Evolutionary conservation across 2,888 invertebrate species (phyloP), one percentile per base, ranked within the genome.

Genomic region (Cephonodes hylas): DNA sequence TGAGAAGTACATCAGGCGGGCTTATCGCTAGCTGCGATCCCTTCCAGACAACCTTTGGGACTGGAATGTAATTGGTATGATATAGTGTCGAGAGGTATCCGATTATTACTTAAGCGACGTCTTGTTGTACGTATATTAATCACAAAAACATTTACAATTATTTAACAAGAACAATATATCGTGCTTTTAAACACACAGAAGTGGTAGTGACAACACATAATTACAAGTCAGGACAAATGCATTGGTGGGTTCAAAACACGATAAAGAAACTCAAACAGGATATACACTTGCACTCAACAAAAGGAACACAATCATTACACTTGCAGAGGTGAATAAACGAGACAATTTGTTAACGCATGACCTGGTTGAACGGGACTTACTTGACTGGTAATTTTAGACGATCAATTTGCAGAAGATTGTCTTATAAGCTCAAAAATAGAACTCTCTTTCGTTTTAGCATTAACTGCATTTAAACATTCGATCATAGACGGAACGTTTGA

Each of bases 301-400:
- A 48, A 18, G 53, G 31, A 10, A 53, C 15, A 53, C 53, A 53
- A 10, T 53, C 5, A 53, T 25, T 23, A 25, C 5, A 15, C n/a
- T 59, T 59, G 38, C 38, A 38, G 59, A 44, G 53, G 53, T 53
- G 53, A 53, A 53, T 10, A 53, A 27, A 53, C 31, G 53, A 31
- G 53, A 53, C 53, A 53, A 31, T 53, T 53, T 53, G 53, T n/a
- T 46, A 46, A 18, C 27, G 31, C 53, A 53, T 27, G 53, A 27
- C 18, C 53, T 31, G 31, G 3, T 48, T 44, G 44, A 31, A 53
- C 18, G 18, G 10, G 25, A 53, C 53, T 53, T 53, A 53, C 53
- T 53, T 53, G 53, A 53, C 18, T 53, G 53, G 53, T 53, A 53
- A 53, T 20, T 31, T 53, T 18, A 18, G 53, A 53, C 53, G 31